Evolutionary conservation across 2,888 invertebrate species (phyloP).

Genomic region (Trichogramma evanescens): DNA sequence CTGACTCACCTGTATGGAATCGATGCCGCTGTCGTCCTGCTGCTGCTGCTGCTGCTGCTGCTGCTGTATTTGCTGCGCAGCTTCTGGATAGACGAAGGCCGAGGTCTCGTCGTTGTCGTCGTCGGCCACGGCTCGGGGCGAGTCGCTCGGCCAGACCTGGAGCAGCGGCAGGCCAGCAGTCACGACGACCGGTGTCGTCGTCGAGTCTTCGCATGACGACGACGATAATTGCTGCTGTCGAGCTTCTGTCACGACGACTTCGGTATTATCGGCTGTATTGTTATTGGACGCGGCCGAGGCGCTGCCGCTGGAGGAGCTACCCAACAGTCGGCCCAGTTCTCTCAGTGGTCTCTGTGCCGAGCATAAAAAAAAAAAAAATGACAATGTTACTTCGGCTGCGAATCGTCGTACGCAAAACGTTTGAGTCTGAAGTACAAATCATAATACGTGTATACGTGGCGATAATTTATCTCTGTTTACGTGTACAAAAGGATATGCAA

Average conservation of each 20-base stretch:
- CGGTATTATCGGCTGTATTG: background rate
- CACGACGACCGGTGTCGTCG: no score
- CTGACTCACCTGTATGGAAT: slow-evolving; percentile 60
- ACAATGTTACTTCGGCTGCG: background rate
- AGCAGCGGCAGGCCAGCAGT: slow-evolving; percentile 42
- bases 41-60: slow-evolving; percentile 38
- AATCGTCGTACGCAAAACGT: no score
- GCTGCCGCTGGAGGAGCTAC: slow-evolving; percentile 2
- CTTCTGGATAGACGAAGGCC: slow-evolving; percentile 60
- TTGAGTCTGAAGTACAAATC: no score
- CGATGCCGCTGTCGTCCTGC: slow-evolving; percentile 63
- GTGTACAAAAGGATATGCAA: no score
- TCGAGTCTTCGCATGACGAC: no score
- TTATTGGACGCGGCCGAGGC: slow-evolving; percentile 8
- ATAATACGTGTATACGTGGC: no score
- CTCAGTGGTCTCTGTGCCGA: slow-evolving; percentile 46
- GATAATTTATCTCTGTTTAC: no score
- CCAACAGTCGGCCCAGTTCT: slow-evolving; percentile 43
- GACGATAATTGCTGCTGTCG: no score
- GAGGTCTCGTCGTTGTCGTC: slow-evolving; percentile 42
- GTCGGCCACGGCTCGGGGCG: slow-evolving; percentile 61
- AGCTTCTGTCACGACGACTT: no score
- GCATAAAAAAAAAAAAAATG: slow-evolving; percentile 1
- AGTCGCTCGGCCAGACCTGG: slow-evolving; percentile 68
- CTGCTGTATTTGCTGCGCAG: slow-evolving; percentile 17